These are phyloP conservation scores for Cnemophilus loriae DNA, from an alignment of 2,113 vertebrate genomes.

Conservation along the genomic window DNA sequence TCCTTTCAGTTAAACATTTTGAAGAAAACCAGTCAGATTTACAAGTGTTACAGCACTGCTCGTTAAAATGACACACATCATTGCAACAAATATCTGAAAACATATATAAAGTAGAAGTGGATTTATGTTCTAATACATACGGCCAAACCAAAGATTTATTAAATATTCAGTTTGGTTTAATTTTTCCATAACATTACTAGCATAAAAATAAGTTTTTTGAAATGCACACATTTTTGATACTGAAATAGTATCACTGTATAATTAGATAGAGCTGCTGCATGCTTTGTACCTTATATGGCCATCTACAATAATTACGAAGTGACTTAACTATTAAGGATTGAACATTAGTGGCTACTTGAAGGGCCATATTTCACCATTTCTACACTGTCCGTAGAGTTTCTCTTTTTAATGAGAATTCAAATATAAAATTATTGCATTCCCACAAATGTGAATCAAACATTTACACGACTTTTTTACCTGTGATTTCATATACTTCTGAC, in stretches of 20 bases:
- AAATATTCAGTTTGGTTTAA: background rate
- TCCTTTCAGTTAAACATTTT: background rate
- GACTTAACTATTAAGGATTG: background rate
- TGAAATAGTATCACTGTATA: background rate
- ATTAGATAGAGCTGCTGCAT: background rate
- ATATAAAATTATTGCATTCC: background rate
- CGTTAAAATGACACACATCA: background rate
- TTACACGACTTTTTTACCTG: background rate
- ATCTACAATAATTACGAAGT: background rate
- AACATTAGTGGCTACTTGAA: background rate
- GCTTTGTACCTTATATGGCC: background rate
- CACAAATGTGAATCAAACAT: background rate
- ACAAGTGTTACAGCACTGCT: background rate
- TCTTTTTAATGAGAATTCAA: background rate
- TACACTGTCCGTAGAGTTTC: background rate
- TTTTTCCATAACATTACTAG: background rate
- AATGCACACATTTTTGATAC: background rate
- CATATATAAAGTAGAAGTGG: background rate
- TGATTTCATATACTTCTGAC: background rate
- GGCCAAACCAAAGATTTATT: background rate
- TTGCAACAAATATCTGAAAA: background rate
- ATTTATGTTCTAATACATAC: background rate
- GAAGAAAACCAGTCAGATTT: slow-evolving; percentile 8
- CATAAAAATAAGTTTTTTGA: background rate
- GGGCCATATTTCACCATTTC: background rate